Evolutionary conservation across 2,797 vertebrate genomes (phyloP).

Genomic region (Presbytis comata): DNA sequence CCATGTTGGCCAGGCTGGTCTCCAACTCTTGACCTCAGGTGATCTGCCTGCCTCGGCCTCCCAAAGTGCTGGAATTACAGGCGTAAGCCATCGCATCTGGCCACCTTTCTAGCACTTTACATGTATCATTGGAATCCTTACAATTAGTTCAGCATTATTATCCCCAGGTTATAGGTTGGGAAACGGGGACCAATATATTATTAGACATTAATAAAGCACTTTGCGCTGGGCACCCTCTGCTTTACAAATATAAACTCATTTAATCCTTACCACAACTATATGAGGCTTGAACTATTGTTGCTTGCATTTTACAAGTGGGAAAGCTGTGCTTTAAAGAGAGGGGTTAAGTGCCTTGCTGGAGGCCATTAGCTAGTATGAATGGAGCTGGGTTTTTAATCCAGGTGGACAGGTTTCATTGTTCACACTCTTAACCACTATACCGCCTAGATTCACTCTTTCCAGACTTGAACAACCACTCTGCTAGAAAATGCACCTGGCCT

Average conservation of each 20-base stretch:
- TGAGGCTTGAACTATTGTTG: neutral
- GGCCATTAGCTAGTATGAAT: neutral
- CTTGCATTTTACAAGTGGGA: neutral
- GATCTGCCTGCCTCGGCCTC: too few relatives aligned
- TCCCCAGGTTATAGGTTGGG: neutral
- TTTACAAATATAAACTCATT: slow-evolving; percentile 3
- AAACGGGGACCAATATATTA: neutral
- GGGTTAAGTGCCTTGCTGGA: neutral
- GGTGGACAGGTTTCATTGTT: neutral
- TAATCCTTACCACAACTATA: neutral
- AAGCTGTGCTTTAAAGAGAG: neutral
- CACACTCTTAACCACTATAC: neutral
- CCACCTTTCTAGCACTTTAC: neutral
- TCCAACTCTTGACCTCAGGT: too few relatives aligned
- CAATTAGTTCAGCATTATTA: neutral
- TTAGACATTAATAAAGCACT: neutral
- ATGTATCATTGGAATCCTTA: neutral
- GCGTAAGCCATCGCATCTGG: too few relatives aligned
- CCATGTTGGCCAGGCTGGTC: too few relatives aligned
- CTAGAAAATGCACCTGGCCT: neutral
- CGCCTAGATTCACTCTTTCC: neutral
- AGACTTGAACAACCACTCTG: neutral
- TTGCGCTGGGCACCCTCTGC: neutral
- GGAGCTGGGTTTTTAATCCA: neutral
- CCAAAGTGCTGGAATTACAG: too few relatives aligned